Evolutionary conservation across 1,140 invertebrate genomes (phyloP).

Genomic region (Babylonia areolata): DNA sequence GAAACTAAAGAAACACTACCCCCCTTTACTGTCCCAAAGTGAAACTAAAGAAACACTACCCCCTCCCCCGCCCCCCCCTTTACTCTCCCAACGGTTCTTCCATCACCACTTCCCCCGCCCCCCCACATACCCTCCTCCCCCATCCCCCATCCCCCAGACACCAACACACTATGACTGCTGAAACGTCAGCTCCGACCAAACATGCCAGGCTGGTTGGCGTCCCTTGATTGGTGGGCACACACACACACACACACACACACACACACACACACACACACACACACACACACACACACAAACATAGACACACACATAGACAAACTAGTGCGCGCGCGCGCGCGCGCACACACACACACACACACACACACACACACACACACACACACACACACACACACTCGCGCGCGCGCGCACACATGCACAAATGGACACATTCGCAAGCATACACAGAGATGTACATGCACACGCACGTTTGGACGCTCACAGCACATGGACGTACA

Average conservation of each 20-base stretch:
- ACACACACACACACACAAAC: neutral
- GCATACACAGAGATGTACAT: too few species aligned
- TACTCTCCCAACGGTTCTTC: neutral
- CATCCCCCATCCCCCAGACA: neutral
- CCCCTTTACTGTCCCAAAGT: too few species aligned
- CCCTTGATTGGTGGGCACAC: too few species aligned
- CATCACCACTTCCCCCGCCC: neutral
- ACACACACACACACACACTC: constrained; percentile 11
- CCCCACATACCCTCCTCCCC: too few species aligned
- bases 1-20: too few species aligned
- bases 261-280: neutral
- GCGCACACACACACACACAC: constrained; percentile 6
- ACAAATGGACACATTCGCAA: neutral
- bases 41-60: neutral
- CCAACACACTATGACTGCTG: neutral
- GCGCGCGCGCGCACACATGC: neutral
- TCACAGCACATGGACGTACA: neutral
- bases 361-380: neutral
- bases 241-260: neutral
- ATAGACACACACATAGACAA: neutral
- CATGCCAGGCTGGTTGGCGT: too few species aligned
- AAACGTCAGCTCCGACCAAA: neutral
- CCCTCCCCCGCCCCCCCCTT: neutral
- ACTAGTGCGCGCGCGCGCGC: neutral
- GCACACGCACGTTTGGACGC: too few species aligned